A percentile compares a stretch with the other conserved stretches of the same genome.
phyloP scores from a whole-genome alignment of 2,797 vertebrate species.

The Microctenopoma steveboyesi region DNA sequence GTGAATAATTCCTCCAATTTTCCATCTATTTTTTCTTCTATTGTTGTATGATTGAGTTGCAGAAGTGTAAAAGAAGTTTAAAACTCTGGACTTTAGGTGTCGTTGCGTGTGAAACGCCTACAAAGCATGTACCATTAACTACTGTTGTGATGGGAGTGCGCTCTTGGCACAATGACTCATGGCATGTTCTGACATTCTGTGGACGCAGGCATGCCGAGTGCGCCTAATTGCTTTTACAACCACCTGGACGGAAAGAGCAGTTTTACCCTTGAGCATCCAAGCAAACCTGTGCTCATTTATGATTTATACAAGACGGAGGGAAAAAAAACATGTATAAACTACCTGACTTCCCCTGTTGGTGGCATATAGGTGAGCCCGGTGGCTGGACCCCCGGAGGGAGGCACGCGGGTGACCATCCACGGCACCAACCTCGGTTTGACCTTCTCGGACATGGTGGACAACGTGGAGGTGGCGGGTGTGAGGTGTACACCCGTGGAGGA shows the following conservation, averaged over 20 bases:
- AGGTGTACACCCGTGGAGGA: conserved; percentile 90
- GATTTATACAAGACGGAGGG: background rate
- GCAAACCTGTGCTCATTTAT: conserved; percentile 28
- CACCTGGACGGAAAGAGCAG: conserved; percentile 59
- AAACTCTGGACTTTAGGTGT: background rate
- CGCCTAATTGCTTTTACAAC: conserved; percentile 64
- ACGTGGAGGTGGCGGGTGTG: conserved; percentile 94
- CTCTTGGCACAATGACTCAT: conserved; percentile 49
- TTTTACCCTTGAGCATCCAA: conserved; percentile 48
- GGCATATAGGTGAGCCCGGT: conserved; percentile 90
- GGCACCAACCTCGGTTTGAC: conserved; percentile 96
- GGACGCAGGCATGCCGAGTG: conserved; percentile 24
- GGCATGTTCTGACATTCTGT: conserved; percentile 53
- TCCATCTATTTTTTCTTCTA: conserved; percentile 13
- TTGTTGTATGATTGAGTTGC: background rate
- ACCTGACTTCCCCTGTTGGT: background rate
- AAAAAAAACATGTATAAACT: background rate
- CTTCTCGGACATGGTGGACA: conserved; percentile 92
- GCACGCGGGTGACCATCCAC: conserved; percentile 94
- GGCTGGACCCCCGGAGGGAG: conserved; percentile 95
- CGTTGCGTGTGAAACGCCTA: background rate
- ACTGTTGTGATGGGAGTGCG: conserved; percentile 25
- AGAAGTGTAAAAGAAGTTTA: background rate
- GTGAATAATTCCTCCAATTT: conserved; percentile 25
- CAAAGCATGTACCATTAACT: conserved; percentile 20